phyloP scores from a whole-genome alignment of 2,888 invertebrate genomes.

The Chaitophorus viminalis region DNA sequence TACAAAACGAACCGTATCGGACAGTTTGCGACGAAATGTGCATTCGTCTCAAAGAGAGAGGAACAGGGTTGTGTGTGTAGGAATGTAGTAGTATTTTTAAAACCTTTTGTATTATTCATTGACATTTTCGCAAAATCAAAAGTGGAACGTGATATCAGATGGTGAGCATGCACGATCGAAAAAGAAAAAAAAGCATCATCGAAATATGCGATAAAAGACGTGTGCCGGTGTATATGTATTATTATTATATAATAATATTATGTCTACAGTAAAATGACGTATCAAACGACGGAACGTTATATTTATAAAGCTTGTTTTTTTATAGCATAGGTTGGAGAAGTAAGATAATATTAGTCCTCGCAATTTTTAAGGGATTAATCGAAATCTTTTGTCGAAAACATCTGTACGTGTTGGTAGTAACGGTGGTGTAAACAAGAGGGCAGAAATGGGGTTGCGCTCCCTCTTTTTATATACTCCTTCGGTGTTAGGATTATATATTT shows the following conservation, averaged over 20 bases:
- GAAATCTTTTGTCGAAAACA: too few species aligned
- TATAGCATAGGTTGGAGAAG: not conserved
- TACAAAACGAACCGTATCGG: constrained; percentile 2
- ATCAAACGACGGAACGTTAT: not conserved
- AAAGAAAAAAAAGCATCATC: not conserved
- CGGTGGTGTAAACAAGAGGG: too few species aligned
- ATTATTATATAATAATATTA: not conserved
- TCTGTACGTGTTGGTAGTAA: too few species aligned
- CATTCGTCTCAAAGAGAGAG: not conserved
- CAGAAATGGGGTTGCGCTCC: too few species aligned
- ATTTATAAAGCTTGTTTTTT: too few species aligned
- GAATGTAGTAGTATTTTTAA: not conserved
- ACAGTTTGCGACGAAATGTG: not conserved
- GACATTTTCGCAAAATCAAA: not conserved
- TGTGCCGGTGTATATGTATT: too few species aligned
- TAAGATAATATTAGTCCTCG: too few species aligned
- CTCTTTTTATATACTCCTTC: too few species aligned
- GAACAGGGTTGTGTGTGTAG: not conserved
- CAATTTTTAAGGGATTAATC: too few species aligned
- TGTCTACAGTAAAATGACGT: not conserved
- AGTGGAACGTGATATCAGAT: not conserved
- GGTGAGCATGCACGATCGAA: not conserved
- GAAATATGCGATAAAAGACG: not conserved
- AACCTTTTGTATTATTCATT: not conserved
- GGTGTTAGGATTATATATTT: too few species aligned